A percentile compares a stretch with the other conserved stretches of the same genome.
These are phyloP conservation scores for Forbesichthys papilliferus DNA, from an alignment of 2,113 vertebrate species.

Conservation along the genomic window DNA sequence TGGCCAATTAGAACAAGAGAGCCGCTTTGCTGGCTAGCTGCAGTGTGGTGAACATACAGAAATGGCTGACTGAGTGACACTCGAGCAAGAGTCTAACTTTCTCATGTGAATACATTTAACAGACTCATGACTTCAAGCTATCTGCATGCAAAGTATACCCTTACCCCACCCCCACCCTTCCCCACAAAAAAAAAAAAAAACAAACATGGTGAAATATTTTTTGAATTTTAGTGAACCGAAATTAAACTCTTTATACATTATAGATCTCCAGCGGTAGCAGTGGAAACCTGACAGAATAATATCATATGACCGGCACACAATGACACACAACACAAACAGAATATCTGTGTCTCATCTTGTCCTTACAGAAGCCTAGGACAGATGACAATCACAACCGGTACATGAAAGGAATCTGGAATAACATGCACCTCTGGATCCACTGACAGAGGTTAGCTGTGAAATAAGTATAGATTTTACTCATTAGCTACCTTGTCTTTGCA, in stretches of 20 bases:
- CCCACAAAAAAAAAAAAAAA: no score
- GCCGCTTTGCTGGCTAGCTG: no score
- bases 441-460: conserved; percentile 14
- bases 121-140: conserved; percentile 19
- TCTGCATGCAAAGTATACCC: conserved; percentile 46
- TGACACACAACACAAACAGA: conserved; percentile 49
- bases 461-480: conserved; percentile 73
- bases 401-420: conserved; percentile 41
- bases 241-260: conserved; percentile 17
- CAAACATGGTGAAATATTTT: neutral
- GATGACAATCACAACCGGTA: conserved; percentile 24
- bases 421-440: conserved; percentile 38
- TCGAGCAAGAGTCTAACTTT: conserved; percentile 4
- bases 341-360: conserved; percentile 33
- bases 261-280: conserved; percentile 39
- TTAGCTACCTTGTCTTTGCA: conserved; percentile 84
- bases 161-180: no score
- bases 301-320: conserved; percentile 64
- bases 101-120: no score
- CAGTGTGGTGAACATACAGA: no score
- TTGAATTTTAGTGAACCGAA: neutral
- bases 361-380: conserved; percentile 35
- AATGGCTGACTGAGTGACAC: no score
- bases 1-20: no score
- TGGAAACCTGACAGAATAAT: conserved; percentile 35